Evolutionary conservation across 2,888 invertebrate genomes (phyloP), one percentile per base, ranked within the genome.

Genomic region (Chromoteleia sp.): DNA sequence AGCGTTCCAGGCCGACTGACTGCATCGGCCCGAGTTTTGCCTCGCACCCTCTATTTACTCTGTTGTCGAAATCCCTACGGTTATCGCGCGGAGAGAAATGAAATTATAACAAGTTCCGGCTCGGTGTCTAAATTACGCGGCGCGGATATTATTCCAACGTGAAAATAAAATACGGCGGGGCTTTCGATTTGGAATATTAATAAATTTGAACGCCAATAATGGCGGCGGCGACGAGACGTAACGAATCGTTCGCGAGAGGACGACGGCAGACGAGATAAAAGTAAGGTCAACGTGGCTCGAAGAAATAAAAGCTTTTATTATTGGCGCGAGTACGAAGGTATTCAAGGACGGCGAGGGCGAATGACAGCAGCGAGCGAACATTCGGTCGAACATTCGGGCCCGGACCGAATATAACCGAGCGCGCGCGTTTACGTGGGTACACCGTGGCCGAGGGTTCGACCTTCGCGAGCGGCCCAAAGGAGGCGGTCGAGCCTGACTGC

Each of bases 401-500:
- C 39, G 58, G 68, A 15, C 25, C 52, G 76, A 43, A 19, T n/a
- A 5, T 21, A 43, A 19, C 19, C 54, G 65, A 19, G 58, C 33
- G 30, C 14, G 33, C 39, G 41, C 30, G 15, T 52, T 2, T 2
- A 41, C 10, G 65, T 52, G 30, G 59, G 58, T 21, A 19, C 54
- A 8, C 14, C 48, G 33, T 50, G 58, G 63, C 39, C 52, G 63
- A 48, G 41, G 71, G 65, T 80, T 74, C 82, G 82, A 81, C 84
- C 83, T 84, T 85, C 84, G 80, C 84, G 48, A 52, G 39, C 39
- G 76, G 82, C 83, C 85, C 84, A 81, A 79, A 78, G 71, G 71
- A 75, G 81, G 78, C 81, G 81, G 59, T 80, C 81, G 77, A 84
- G 81, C 82, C 71, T 78, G 75, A 82, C 82, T 76, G 78, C 77